Conservation (phyloP, 2,888 invertebrate species). For the Polyploca ridens region DNA sequence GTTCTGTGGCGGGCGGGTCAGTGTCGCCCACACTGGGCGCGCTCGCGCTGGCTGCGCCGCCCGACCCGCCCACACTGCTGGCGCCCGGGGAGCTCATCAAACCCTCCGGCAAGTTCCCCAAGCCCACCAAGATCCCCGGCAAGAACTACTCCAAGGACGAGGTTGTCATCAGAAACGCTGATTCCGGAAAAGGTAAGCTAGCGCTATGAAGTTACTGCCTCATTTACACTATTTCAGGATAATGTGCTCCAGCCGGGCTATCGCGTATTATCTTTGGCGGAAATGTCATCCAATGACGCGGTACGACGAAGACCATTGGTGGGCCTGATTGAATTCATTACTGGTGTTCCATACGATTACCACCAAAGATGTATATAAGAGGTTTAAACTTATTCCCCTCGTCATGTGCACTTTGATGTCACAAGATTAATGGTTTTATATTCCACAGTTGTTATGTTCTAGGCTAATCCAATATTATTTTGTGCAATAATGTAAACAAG, state of each 20-base stretch:
- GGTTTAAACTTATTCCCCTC: no score
- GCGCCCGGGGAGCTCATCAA: slow-evolving; percentile 94
- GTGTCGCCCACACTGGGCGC: slow-evolving; percentile 83
- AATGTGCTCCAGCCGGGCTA: background rate
- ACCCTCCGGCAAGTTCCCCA: slow-evolving; percentile 94
- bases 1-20: slow-evolving; percentile 77
- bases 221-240: background rate
- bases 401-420: no score
- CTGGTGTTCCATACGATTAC: no score
- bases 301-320: no score
- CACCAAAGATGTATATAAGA: no score
- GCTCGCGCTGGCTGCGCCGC: slow-evolving; percentile 85
- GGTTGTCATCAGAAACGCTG: slow-evolving; percentile 96
- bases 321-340: no score
- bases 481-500: background rate
- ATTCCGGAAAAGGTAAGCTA: slow-evolving; percentile 95
- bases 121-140: slow-evolving; percentile 95
- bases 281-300: no score
- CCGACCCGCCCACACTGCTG: slow-evolving; percentile 85
- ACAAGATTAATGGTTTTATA: background rate
- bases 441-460: slow-evolving; percentile 4
- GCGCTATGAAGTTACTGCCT: slow-evolving; percentile 13
- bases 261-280: no score
- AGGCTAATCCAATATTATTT: background rate
- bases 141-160: slow-evolving; percentile 98